Percentiles rank a stretch among this genome's conserved stretches.
Conservation (phyloP, 2,797 vertebrate species). For the Morelia viridis region DNA sequence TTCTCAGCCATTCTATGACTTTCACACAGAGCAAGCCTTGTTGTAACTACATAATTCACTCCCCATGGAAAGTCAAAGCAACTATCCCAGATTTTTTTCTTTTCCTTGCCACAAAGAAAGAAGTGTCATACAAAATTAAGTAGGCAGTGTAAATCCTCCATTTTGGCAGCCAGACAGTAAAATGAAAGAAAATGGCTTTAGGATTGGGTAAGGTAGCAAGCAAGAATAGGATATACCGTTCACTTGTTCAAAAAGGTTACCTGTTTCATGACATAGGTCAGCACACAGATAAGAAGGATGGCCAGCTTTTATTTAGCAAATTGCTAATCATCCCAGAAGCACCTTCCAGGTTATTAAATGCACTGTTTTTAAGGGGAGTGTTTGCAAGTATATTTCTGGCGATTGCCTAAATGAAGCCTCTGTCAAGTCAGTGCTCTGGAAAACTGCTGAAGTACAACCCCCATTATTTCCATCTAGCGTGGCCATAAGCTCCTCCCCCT, state of each 20-base stretch:
- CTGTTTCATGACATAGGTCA: background rate
- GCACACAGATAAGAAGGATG: background rate
- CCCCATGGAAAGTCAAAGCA: background rate
- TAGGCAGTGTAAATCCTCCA: background rate
- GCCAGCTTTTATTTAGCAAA: background rate
- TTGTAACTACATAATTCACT: background rate
- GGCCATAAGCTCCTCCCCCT: background rate
- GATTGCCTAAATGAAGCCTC: background rate
- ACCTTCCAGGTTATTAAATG: background rate
- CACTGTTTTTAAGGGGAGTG: background rate
- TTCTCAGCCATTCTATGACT: background rate
- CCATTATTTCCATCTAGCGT: background rate
- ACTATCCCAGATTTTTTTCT: background rate
- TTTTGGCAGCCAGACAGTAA: background rate
- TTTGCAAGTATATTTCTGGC: background rate
- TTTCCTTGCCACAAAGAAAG: background rate
- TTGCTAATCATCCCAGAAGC: background rate
- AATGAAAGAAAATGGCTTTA: background rate
- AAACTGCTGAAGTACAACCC: background rate
- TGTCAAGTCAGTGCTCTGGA: background rate
- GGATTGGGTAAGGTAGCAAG: background rate
- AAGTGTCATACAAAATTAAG: background rate
- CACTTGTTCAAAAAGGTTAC: background rate
- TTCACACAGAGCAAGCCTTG: background rate
- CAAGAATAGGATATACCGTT: background rate